Percentiles rank a stretch among this genome's conserved stretches.
Evolutionary conservation across 2,113 vertebrate genomes (phyloP).

Genomic region (Dolichotis patagonum): DNA sequence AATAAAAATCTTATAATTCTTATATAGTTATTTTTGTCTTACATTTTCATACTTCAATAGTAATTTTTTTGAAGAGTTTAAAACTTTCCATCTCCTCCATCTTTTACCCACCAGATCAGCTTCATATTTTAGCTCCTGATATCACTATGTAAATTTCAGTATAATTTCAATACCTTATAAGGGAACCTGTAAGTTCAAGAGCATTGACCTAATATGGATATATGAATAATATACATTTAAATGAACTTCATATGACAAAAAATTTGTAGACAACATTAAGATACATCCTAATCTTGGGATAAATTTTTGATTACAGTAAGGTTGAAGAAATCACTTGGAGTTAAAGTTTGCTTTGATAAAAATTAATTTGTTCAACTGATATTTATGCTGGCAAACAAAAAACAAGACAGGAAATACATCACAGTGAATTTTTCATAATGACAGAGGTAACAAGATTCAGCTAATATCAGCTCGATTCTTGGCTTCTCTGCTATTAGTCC

Average conservation of each 20-base stretch:
- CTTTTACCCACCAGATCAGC: not conserved
- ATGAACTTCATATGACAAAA: not conserved
- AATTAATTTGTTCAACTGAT: conserved; percentile 2
- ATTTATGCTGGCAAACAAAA: conserved; percentile 6
- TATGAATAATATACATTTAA: conserved; percentile 28
- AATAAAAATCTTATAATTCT: conserved; percentile 14
- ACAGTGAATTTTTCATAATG: conserved; percentile 3
- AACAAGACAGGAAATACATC: not conserved
- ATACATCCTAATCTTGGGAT: not conserved
- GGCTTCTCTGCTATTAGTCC: not conserved
- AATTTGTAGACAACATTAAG: not conserved
- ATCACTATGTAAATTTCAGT: not conserved
- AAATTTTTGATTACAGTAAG: not conserved
- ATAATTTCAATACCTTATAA: not conserved
- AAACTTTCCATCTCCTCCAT: not conserved
- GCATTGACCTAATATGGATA: not conserved
- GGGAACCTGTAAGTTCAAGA: not conserved
- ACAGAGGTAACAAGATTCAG: not conserved
- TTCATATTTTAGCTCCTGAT: not conserved
- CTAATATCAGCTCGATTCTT: not conserved
- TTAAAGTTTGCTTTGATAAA: not conserved
- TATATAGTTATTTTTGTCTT: not conserved
- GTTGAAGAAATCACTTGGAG: not conserved
- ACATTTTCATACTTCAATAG: not conserved
- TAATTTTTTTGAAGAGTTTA: conserved; percentile 18